These are phyloP conservation scores for Calyptommatus sinebrachiatus DNA, from an alignment of 2,113 vertebrate genomes.

Conservation along the genomic window DNA sequence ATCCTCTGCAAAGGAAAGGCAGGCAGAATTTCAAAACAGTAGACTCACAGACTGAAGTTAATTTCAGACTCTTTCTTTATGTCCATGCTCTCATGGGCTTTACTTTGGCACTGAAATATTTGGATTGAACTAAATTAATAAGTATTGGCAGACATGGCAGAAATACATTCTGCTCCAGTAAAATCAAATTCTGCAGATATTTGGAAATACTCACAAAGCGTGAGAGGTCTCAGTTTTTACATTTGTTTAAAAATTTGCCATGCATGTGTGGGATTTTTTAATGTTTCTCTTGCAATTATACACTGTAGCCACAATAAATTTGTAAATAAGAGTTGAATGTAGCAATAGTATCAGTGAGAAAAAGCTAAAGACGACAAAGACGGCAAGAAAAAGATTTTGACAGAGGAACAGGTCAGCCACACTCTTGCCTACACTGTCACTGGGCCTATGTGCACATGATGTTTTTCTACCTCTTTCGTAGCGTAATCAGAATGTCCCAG, in stretches of 20 bases:
- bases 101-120: slow-evolving; percentile 40
- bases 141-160: slow-evolving; percentile 53
- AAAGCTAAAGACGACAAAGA: neutral
- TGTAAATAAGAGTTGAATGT: slow-evolving; percentile 13
- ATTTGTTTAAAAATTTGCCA: slow-evolving; percentile 41
- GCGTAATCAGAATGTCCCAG: too few relatives aligned
- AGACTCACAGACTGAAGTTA: slow-evolving; percentile 26
- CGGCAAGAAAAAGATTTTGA: neutral
- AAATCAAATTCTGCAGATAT: slow-evolving; percentile 38
- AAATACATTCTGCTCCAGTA: slow-evolving; percentile 47
- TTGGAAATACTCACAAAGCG: slow-evolving; percentile 40
- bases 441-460: too few relatives aligned
- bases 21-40: slow-evolving; percentile 9
- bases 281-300: slow-evolving; percentile 44
- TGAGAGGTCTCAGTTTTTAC: slow-evolving; percentile 33
- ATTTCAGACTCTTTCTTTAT: slow-evolving; percentile 34
- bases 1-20: neutral
- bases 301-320: slow-evolving; percentile 1
- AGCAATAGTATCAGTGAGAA: neutral
- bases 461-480: too few relatives aligned
- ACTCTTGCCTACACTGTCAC: too few relatives aligned
- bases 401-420: too few relatives aligned
- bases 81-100: slow-evolving; percentile 15
- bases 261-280: slow-evolving; percentile 42
- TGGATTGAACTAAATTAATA: slow-evolving; percentile 46